phyloP scores from a whole-genome alignment of 1,140 invertebrate species.

The Drosophila virilis region DNA sequence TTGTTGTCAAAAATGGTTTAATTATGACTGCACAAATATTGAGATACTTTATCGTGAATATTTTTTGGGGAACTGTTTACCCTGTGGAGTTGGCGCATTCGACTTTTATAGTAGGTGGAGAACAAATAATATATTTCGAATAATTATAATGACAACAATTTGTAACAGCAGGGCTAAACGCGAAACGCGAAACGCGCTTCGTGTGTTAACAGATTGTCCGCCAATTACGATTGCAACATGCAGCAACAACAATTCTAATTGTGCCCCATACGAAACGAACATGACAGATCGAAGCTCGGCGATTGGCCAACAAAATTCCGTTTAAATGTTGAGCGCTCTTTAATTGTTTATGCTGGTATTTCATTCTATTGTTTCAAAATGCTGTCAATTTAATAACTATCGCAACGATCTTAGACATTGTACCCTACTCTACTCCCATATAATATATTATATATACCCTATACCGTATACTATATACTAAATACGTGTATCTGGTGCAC shows the following conservation, averaged over 20 bases:
- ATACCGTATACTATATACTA: conserved; percentile 6
- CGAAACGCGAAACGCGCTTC: not conserved
- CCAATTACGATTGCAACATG: conserved; percentile 13
- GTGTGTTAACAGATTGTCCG: conserved; percentile 46
- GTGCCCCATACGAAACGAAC: not conserved
- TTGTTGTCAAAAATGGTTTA: conserved; percentile 43
- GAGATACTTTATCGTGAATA: conserved; percentile 15
- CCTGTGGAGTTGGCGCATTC: not conserved
- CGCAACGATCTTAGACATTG: conserved; percentile 20
- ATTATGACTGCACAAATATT: conserved; percentile 62
- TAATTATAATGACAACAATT: conserved; percentile 35
- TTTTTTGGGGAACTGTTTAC: conserved; percentile 14
- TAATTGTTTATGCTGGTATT: conserved; percentile 73
- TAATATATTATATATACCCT: conserved; percentile 18
- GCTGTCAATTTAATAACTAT: conserved; percentile 24
- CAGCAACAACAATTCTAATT: conserved; percentile 22
- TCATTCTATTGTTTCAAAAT: conserved; percentile 40
- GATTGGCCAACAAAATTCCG: conserved; percentile 73
- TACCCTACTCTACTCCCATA: conserved; percentile 6
- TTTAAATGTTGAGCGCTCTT: conserved; percentile 68
- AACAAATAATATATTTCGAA: not conserved
- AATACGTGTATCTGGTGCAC: conserved; percentile 1
- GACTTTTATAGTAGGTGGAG: conserved; percentile 5
- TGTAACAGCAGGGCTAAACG: conserved; percentile 4
- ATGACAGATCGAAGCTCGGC: conserved; percentile 21